Evolutionary conservation across 2,888 invertebrate species (phyloP).

Genomic region (Belgica antarctica): DNA sequence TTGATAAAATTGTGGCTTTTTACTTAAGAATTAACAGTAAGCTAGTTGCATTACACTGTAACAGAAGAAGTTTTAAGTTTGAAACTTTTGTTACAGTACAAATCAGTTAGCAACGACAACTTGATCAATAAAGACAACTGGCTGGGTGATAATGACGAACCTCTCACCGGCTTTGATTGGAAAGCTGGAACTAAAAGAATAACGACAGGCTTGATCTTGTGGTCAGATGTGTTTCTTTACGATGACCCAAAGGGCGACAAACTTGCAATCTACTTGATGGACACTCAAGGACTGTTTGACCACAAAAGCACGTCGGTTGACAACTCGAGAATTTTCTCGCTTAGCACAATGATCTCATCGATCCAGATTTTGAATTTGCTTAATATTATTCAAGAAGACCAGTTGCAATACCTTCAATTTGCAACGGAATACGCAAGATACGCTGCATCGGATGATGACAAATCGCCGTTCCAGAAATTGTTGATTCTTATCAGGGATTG

Average conservation of each 20-base stretch:
- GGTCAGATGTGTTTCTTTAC: constrained; percentile 43
- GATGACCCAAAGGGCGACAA: constrained; percentile 34
- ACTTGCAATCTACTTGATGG: constrained; percentile 43
- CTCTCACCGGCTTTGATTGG: constrained; percentile 43
- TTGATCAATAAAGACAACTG: constrained; percentile 8
- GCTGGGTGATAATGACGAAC: constrained; percentile 35
- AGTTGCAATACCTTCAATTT: constrained; percentile 43
- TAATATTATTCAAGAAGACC: constrained; percentile 42
- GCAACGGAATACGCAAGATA: constrained; percentile 29
- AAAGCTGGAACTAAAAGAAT: constrained; percentile 36
- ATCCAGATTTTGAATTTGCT: constrained; percentile 40
- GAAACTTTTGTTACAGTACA: constrained; percentile 8
- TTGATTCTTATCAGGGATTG: constrained; percentile 35
- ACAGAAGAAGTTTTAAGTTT: too few species aligned
- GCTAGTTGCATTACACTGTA: too few species aligned
- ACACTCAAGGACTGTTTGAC: constrained; percentile 44
- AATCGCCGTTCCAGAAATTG: constrained; percentile 21
- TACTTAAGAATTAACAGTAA: too few species aligned
- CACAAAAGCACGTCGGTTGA: constrained; percentile 31
- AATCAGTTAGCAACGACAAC: background rate
- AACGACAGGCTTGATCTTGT: constrained; percentile 42
- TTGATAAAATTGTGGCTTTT: background rate
- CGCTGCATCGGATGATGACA: constrained; percentile 1
- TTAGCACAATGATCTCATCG: constrained; percentile 44
- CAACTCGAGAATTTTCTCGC: constrained; percentile 42